Conservation (phyloP, 2,797 vertebrate species). For the Mico argentatus region DNA sequence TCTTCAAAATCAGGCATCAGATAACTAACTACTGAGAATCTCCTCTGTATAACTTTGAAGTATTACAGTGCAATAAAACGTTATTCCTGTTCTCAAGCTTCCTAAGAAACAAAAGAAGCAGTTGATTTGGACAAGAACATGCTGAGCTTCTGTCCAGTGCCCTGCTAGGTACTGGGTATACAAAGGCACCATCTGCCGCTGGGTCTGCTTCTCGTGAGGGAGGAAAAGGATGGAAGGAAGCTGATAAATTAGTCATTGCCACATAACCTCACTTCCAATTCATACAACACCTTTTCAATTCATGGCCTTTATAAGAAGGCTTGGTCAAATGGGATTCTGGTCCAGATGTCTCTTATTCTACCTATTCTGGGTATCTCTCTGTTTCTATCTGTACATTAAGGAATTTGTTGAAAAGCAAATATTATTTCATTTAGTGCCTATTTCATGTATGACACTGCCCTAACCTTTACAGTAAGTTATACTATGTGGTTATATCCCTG, state of each 20-base stretch:
- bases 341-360: neutral
- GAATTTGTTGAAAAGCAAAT: neutral
- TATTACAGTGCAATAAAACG: neutral
- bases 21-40: neutral
- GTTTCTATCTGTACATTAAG: neutral
- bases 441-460: neutral
- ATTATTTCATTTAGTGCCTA: neutral
- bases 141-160: neutral
- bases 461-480: neutral
- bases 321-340: neutral
- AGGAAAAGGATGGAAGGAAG: too few species aligned
- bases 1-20: neutral
- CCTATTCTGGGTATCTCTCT: neutral
- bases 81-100: neutral
- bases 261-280: neutral
- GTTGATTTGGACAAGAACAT: neutral
- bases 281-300: neutral
- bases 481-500: neutral
- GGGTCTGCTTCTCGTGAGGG: neutral
- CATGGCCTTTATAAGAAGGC: neutral
- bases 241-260: neutral
- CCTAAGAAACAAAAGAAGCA: neutral
- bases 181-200: neutral
- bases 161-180: neutral
- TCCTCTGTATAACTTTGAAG: neutral